phyloP scores from a whole-genome alignment of 2,888 invertebrate genomes.

The Halictus ligatus region DNA sequence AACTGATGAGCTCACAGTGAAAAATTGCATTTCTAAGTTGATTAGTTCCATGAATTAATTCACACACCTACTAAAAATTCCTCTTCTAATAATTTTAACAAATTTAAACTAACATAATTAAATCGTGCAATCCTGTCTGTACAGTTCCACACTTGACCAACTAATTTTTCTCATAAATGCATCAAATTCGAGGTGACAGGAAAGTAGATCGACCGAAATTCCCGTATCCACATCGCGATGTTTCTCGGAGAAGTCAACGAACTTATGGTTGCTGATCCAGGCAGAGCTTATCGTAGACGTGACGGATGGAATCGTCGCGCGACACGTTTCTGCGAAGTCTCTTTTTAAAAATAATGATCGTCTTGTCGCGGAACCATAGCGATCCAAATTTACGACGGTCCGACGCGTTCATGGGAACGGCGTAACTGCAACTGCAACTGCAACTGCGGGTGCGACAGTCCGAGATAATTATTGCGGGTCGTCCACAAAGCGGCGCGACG shows the following conservation, averaged over 20 bases:
- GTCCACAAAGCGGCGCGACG: conserved; percentile 37
- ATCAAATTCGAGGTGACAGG: background rate
- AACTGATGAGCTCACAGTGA: no score
- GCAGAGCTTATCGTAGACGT: conserved; percentile 57
- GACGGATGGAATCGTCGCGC: conserved; percentile 18
- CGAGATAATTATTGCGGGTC: conserved; percentile 55
- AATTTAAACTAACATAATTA: no score
- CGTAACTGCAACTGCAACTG: conserved; percentile 10
- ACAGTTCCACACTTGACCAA: no score
- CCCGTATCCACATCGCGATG: conserved; percentile 14
- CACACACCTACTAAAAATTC: no score
- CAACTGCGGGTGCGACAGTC: conserved; percentile 14
- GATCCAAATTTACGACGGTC: conserved; percentile 67
- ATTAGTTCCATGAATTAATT: no score
- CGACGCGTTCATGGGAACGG: conserved; percentile 45
- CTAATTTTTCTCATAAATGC: no score
- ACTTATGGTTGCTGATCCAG: conserved; percentile 38
- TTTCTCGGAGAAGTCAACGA: conserved; percentile 61
- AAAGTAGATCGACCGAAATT: background rate
- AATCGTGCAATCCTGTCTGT: no score
- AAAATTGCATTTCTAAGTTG: no score
- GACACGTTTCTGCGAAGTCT: background rate
- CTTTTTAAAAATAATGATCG: background rate
- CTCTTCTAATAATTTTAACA: no score
- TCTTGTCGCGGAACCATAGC: conserved; percentile 56